These are phyloP conservation scores for Sceloporus undulatus DNA, from an alignment of 2,113 vertebrate species.

Conservation along the genomic window DNA sequence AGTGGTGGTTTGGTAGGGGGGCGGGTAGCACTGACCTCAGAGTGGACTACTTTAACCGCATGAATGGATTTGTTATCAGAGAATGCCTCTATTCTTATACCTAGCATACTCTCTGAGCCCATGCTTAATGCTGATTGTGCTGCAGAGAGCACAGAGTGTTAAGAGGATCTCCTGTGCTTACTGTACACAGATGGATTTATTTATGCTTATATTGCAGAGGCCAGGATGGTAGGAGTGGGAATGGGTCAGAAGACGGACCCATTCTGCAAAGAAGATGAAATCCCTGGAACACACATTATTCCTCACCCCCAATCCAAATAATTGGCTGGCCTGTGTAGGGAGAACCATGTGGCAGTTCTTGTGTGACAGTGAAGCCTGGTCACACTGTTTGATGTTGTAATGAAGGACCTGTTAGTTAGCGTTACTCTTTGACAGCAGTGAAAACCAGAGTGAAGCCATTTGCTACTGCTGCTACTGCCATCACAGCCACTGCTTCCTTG, in stretches of 20 bases:
- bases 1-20: conserved; percentile 10
- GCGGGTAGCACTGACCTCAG: conserved; percentile 4
- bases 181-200: conserved; percentile 55
- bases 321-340: neutral
- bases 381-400: neutral
- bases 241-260: neutral
- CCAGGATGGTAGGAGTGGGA: neutral
- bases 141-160: conserved; percentile 11
- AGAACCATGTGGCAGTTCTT: neutral
- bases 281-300: neutral
- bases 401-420: neutral
- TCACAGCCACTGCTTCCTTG: neutral
- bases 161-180: conserved; percentile 62
- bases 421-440: neutral
- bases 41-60: neutral
- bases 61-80: neutral
- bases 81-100: neutral
- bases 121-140: neutral
- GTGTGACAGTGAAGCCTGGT: neutral
- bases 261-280: neutral
- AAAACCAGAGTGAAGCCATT: conserved; percentile 50
- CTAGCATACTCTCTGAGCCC: accelerated
- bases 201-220: neutral
- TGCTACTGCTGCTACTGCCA: conserved; percentile 11
- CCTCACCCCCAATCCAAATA: neutral